phyloP scores from a whole-genome alignment of 2,113 vertebrate genomes.

The Fregetta grallaria region DNA sequence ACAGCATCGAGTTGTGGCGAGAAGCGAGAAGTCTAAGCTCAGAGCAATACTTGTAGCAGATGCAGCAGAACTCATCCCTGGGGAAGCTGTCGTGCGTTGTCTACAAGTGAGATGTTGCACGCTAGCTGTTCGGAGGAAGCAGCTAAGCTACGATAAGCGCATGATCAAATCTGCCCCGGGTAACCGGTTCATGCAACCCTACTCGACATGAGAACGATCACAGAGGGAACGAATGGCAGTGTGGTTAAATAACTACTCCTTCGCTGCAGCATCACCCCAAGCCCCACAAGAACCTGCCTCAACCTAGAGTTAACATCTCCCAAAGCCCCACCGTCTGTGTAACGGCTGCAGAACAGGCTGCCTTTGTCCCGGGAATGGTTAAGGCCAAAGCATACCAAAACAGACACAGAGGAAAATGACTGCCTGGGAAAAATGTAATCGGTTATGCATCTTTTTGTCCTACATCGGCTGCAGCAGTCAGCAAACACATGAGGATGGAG shows the following conservation, averaged over 20 bases:
- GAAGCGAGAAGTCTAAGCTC: neutral
- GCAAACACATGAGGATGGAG: fast-evolving
- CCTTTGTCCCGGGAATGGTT: neutral
- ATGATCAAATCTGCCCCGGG: neutral
- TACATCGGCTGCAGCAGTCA: neutral
- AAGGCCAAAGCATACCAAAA: neutral
- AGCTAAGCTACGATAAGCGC: neutral
- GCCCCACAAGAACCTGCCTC: neutral
- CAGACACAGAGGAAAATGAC: neutral
- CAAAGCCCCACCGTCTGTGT: neutral
- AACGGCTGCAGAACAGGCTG: neutral
- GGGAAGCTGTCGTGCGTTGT: neutral
- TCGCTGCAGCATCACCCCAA: neutral
- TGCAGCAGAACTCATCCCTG: neutral
- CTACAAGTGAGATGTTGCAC: neutral
- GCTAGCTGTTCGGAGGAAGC: neutral
- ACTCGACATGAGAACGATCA: neutral
- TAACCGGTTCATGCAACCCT: neutral
- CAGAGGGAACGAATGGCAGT: neutral
- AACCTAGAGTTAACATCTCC: neutral
- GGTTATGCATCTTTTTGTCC: neutral
- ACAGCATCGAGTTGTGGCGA: neutral
- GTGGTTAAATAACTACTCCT: neutral
- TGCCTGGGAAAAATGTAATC: neutral
- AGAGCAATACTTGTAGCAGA: neutral